phyloP scores from a whole-genome alignment of 2,888 invertebrate genomes.

The Eretmocerus hayati region DNA sequence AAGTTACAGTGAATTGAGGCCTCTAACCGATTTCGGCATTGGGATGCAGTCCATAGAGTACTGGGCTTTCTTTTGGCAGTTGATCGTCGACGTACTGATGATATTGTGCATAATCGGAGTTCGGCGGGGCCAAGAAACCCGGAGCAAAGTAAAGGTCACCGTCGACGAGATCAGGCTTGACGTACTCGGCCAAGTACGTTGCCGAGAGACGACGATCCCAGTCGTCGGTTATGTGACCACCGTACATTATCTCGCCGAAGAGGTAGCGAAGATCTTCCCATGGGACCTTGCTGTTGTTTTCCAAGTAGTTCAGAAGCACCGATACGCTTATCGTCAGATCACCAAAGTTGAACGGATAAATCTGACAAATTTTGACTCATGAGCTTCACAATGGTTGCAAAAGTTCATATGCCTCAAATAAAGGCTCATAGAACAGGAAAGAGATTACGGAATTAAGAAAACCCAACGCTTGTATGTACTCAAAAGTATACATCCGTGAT shows the following conservation, averaged over 20 bases:
- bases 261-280: constrained; percentile 93
- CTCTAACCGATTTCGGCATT: constrained; percentile 84
- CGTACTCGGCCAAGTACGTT: constrained; percentile 78
- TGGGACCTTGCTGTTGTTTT: constrained; percentile 79
- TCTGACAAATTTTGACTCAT: constrained; percentile 22
- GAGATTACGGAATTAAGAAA: too few species aligned
- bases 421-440: neutral
- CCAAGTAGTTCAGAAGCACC: constrained; percentile 84
- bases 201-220: constrained; percentile 87
- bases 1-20: too few species aligned
- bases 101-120: constrained; percentile 79
- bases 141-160: constrained; percentile 76
- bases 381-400: neutral
- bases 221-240: constrained; percentile 94
- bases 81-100: constrained; percentile 82
- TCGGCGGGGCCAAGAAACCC: constrained; percentile 82
- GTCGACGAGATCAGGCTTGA: constrained; percentile 81
- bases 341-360: constrained; percentile 73
- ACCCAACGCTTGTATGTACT: too few species aligned
- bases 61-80: constrained; percentile 81
- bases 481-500: too few species aligned
- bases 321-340: constrained; percentile 89
- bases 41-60: constrained; percentile 85
- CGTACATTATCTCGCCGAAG: constrained; percentile 97
- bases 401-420: neutral